Conservation (phyloP, 2,797 vertebrate genomes). For the Rachycentron canadum region DNA sequence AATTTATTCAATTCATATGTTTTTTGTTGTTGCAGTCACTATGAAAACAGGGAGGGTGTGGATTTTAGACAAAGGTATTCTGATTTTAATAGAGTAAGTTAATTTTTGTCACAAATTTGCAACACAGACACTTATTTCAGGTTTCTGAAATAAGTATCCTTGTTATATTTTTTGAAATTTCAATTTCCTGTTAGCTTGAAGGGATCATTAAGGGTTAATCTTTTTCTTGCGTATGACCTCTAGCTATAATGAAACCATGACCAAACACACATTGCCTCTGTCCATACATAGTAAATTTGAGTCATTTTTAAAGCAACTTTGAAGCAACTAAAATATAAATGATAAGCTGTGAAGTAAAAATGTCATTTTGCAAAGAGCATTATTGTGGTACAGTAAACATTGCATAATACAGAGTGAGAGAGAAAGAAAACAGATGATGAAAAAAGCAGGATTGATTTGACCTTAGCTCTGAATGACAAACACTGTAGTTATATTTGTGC, state of each 20-base stretch:
- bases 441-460: not conserved
- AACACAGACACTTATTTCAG: too few species aligned
- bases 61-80: too few species aligned
- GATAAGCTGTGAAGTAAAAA: not conserved
- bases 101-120: too few species aligned
- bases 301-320: too few species aligned
- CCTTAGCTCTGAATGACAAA: not conserved
- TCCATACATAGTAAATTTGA: not conserved
- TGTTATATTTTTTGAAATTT: too few species aligned
- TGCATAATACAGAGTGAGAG: not conserved
- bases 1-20: not conserved
- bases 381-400: not conserved
- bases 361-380: not conserved
- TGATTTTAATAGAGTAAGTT: too few species aligned
- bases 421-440: not conserved
- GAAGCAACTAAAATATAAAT: not conserved
- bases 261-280: not conserved
- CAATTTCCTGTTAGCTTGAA: not conserved
- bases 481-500: not conserved
- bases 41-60: not conserved
- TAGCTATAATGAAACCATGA: not conserved
- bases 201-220: not conserved
- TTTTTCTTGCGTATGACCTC: too few species aligned
- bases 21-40: not conserved
- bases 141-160: too few species aligned